Evolutionary conservation across 2,888 invertebrate species (phyloP).

Genomic region (Tetropium fuscum): DNA sequence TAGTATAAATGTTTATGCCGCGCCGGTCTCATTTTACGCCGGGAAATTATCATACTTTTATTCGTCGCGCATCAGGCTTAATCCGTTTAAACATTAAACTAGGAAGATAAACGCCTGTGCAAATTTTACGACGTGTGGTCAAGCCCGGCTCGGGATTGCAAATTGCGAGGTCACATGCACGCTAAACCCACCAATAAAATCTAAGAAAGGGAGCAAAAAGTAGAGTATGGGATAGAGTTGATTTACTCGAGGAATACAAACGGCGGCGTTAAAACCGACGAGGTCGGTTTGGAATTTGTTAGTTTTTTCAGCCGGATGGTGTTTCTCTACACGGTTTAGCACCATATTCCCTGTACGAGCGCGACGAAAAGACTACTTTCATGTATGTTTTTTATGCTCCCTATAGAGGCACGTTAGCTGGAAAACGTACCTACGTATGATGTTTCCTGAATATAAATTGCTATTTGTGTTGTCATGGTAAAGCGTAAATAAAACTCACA

Average conservation of each 20-base stretch:
- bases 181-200: slow-evolving; percentile 45
- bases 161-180: slow-evolving; percentile 44
- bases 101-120: slow-evolving; percentile 45
- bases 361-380: slow-evolving; percentile 23
- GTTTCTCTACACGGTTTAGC: slow-evolving; percentile 8
- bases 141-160: slow-evolving; percentile 43
- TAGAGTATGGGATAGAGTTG: slow-evolving; percentile 35
- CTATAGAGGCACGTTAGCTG: slow-evolving; percentile 13
- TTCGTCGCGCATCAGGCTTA: slow-evolving; percentile 7
- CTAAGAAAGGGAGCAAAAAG: slow-evolving; percentile 40
- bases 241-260: slow-evolving; percentile 38
- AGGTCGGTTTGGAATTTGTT: slow-evolving; percentile 19
- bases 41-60: slow-evolving; percentile 22
- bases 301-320: slow-evolving; percentile 17
- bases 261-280: neutral
- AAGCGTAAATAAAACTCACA: too few species aligned
- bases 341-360: slow-evolving; percentile 13
- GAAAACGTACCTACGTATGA: neutral
- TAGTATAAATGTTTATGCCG: slow-evolving; percentile 19
- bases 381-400: slow-evolving; percentile 6
- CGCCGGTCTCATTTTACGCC: slow-evolving; percentile 13
- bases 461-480: neutral
- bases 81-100: slow-evolving; percentile 24
- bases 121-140: slow-evolving; percentile 49
- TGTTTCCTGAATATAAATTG: neutral